Evolutionary conservation across 2,113 vertebrate species (phyloP).

Genomic region (Melanocharis versteri): DNA sequence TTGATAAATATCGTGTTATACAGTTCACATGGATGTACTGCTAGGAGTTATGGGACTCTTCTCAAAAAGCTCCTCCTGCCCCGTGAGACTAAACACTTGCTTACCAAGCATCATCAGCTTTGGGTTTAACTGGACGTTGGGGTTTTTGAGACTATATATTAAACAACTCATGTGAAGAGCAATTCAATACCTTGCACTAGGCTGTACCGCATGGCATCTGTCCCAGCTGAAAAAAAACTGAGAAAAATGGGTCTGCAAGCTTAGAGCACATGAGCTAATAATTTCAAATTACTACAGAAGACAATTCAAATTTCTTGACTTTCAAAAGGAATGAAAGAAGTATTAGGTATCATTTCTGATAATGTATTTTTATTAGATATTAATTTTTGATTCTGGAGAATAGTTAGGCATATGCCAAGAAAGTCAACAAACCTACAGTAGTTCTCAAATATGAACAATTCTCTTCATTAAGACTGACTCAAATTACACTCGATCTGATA

Average conservation of each 20-base stretch:
- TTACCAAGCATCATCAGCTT: not conserved
- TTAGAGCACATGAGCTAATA: not conserved
- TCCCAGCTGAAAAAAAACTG: too few species aligned
- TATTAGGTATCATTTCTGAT: not conserved
- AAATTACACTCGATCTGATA: not conserved
- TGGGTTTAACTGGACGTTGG: not conserved
- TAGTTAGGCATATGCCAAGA: not conserved
- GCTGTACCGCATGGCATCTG: not conserved
- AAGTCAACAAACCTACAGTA: not conserved
- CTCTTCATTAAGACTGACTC: not conserved
- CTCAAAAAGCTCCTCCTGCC: not conserved
- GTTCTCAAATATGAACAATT: not conserved
- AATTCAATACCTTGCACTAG: not conserved
- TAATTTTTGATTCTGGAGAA: not conserved
- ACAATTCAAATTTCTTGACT: not conserved
- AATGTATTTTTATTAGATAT: not conserved
- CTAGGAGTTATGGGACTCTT: not conserved
- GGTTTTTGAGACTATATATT: accelerated
- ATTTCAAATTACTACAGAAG: not conserved
- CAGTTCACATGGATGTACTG: not conserved
- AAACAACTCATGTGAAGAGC: not conserved
- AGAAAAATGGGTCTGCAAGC: not conserved
- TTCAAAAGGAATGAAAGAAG: not conserved
- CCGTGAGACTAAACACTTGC: not conserved
- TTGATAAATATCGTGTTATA: accelerated